Percentiles rank a stretch among this genome's conserved stretches.
Evolutionary conservation across 2,888 invertebrate species (phyloP).

Genomic region (Nephrotoma guestfalica): DNA sequence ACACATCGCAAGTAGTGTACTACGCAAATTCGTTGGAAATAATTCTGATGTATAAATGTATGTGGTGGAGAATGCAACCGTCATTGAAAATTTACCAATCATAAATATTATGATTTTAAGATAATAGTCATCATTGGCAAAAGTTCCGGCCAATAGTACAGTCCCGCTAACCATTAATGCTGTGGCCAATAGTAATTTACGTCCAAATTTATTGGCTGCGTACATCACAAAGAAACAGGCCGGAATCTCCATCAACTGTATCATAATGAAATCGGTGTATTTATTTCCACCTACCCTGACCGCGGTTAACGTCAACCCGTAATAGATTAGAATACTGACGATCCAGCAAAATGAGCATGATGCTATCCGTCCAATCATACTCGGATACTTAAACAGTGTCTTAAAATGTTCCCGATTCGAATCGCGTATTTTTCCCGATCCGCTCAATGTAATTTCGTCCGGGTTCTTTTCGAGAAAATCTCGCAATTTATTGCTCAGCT

Average conservation of each 20-base stretch:
- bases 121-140: slow-evolving; percentile 17
- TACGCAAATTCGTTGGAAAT: slow-evolving; percentile 52
- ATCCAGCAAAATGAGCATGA: slow-evolving; percentile 70
- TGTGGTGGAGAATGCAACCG: slow-evolving; percentile 48
- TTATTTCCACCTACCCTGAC: slow-evolving; percentile 57
- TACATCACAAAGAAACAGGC: slow-evolving; percentile 49
- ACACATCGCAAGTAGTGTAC: slow-evolving; percentile 49
- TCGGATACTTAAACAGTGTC: slow-evolving; percentile 11
- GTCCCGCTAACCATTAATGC: slow-evolving; percentile 41
- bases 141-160: slow-evolving; percentile 23
- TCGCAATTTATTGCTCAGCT: slow-evolving; percentile 14
- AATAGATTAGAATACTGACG: slow-evolving; percentile 63
- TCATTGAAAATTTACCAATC: slow-evolving; percentile 48
- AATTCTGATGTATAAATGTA: slow-evolving; percentile 57
- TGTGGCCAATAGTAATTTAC: slow-evolving; percentile 40
- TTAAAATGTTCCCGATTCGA: slow-evolving; percentile 7
- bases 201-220: slow-evolving; percentile 46
- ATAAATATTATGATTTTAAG: slow-evolving; percentile 32
- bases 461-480: slow-evolving; percentile 9
- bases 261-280: slow-evolving; percentile 55
- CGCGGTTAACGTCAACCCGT: slow-evolving; percentile 64
- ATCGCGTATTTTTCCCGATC: background rate
- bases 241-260: slow-evolving; percentile 49
- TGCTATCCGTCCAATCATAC: slow-evolving; percentile 26
- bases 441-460: background rate